These are phyloP conservation scores for Balearica regulorum DNA, from an alignment of 2,797 vertebrate species.

Conservation along the genomic window DNA sequence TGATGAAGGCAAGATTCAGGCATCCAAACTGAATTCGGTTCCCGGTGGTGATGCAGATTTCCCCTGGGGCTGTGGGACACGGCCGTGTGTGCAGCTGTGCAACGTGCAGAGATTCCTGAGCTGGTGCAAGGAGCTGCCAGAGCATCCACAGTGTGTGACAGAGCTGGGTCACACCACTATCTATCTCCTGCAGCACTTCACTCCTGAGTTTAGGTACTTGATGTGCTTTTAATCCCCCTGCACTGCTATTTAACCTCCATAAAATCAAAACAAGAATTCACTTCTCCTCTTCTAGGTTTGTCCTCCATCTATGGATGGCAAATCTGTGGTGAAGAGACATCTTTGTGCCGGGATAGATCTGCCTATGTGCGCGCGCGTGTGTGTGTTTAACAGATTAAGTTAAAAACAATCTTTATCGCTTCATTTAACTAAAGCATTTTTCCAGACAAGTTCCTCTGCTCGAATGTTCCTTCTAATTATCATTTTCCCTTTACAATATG, in stretches of 20 bases:
- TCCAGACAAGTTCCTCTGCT: slow-evolving; percentile 72
- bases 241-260: not conserved
- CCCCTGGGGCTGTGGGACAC: not conserved
- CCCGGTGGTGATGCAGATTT: not conserved
- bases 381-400: slow-evolving; percentile 69
- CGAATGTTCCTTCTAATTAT: slow-evolving; percentile 74
- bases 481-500: slow-evolving; percentile 75
- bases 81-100: not conserved
- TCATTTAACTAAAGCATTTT: slow-evolving; percentile 76
- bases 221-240: not conserved
- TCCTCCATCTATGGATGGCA: not conserved
- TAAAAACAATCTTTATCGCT: slow-evolving; percentile 68
- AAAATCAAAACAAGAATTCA: not conserved
- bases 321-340: not conserved
- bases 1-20: not conserved
- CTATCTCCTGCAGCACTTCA: not conserved
- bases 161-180: not conserved
- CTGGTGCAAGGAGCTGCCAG: not conserved
- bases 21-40: not conserved
- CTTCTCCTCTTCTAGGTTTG: not conserved
- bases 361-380: not conserved
- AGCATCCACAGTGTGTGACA: fast-evolving
- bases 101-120: not conserved
- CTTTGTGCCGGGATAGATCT: not conserved
- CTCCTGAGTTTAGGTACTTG: not conserved